A percentile compares a stretch with the other conserved stretches of the same genome.
Conservation (phyloP, 2,888 invertebrate species). For the Acrobasis consociella region DNA sequence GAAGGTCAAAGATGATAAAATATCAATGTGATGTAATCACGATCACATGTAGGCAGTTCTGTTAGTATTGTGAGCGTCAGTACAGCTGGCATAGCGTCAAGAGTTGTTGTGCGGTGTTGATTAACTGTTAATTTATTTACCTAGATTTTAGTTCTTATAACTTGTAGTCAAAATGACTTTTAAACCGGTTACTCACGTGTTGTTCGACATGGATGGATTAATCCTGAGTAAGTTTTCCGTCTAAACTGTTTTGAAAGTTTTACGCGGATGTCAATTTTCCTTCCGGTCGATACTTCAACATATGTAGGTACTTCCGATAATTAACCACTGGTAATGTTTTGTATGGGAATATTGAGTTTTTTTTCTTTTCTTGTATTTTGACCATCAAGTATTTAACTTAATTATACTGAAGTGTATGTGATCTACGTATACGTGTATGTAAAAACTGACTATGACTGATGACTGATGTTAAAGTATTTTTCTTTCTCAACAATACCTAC, state of each 20-base stretch:
- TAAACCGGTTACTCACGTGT: slow-evolving; percentile 60
- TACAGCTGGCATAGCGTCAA: background rate
- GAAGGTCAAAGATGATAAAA: slow-evolving; percentile 16
- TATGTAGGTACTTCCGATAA: too few relatives aligned
- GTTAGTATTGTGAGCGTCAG: background rate
- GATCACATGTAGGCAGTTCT: background rate
- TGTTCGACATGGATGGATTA: slow-evolving; percentile 77
- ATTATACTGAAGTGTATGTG: too few relatives aligned
- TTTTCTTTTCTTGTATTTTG: too few relatives aligned
- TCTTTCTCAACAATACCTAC: too few relatives aligned
- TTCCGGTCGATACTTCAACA: too few relatives aligned
- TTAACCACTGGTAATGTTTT: too few relatives aligned
- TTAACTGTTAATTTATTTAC: background rate
- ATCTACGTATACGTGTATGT: too few relatives aligned
- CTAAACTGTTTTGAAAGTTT: background rate
- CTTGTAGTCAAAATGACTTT: slow-evolving; percentile 47
- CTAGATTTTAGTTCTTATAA: slow-evolving; percentile 24
- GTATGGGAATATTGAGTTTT: too few relatives aligned
- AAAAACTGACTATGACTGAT: too few relatives aligned
- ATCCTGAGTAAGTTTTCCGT: slow-evolving; percentile 61
- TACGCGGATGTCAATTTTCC: background rate
- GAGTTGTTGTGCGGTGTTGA: background rate
- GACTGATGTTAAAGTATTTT: too few relatives aligned
- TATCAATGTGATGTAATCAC: slow-evolving; percentile 14
- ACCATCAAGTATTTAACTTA: too few relatives aligned